These are phyloP conservation scores for Acropora tenuis DNA, from an alignment of 64 coral and sea anemone genomes.

Conservation along the genomic window DNA sequence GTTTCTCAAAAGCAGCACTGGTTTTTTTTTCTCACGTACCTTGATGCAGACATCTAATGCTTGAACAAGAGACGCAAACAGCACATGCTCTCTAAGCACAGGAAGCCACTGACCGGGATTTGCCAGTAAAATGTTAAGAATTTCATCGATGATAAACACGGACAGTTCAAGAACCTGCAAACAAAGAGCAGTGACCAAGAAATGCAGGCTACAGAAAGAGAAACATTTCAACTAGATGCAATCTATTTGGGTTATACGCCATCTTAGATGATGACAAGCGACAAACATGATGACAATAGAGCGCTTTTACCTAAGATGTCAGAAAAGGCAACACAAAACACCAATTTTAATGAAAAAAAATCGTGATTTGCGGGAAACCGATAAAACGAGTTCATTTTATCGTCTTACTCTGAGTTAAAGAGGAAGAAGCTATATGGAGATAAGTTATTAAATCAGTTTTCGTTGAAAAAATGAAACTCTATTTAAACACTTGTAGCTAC, in stretches of 20 bases:
- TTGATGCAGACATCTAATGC: conserved; percentile 84
- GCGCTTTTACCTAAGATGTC: too few species aligned
- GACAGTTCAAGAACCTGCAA: conserved; percentile 86
- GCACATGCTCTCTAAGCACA: conserved; percentile 94
- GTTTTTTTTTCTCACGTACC: conserved; percentile 37
- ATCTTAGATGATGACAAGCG: background rate
- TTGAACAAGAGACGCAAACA: conserved; percentile 88
- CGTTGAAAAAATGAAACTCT: too few species aligned
- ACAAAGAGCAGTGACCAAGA: background rate
- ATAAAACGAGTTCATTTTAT: too few species aligned
- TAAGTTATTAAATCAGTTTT: too few species aligned
- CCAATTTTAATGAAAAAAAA: too few species aligned
- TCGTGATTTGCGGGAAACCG: too few species aligned
- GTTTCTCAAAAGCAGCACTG: too few species aligned
- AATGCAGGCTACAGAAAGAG: background rate
- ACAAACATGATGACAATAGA: background rate
- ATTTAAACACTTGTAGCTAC: too few species aligned
- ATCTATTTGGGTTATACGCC: too few species aligned
- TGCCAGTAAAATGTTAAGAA: conserved; percentile 84
- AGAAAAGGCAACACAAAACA: too few species aligned
- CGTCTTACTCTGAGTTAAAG: too few species aligned
- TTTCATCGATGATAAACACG: conserved; percentile 90
- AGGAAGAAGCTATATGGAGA: too few species aligned
- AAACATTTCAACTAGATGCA: background rate
- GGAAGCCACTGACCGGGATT: conserved; percentile 96